Base-by-base conservation (phyloP, 2,797 vertebrate species). In the Mycteria americana region DNA sequence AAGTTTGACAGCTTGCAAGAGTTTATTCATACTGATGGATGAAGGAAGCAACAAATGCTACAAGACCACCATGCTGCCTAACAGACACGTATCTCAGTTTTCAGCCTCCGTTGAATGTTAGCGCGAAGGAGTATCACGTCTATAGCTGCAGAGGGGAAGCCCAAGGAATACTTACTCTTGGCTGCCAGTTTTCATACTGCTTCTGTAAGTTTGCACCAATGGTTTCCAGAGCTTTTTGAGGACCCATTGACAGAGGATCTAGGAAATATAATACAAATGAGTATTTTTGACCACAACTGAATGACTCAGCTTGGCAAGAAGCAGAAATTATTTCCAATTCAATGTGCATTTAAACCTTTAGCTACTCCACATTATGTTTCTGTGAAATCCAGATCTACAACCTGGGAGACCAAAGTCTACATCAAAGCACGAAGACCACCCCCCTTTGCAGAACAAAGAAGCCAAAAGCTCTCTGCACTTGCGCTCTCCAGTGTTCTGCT, bases 151-250 rank as follows among this genome's bases (percentile, higher is more conserved):
- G 17, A 30, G 28, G n/a, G 51, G 37, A 50, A 45, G 50, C 64
- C 46, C 37, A 15, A 51, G 27, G 12, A 46, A 12, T 9, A 92
- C 99, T 99, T 97, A 99, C 99, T 98, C 99, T 95, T 28, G 99
- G 99, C 97, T 99, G 99, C 99, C 99, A 99, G 98, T 99, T 99
- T 95, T 99, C 99, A 7, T 99, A 99, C 96, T 99, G 99, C 97
- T 99, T 99, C 98, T 99, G 99, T 59, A 99, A 97, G 94, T 99
- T 99, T 39, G 99, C 99, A 74, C 99, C 99, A 2, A 99, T 99
- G 77, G 99, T 99, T 97, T 99, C 99, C 98, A 99, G 98, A 92
- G 99, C 99, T 95, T 99, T 99, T 97, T 99, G 99, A 30, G 99
- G 99, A 79, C 99, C 99, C 99, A 99, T 99, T 2, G 99, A 99